Base-by-base conservation (phyloP, 2,113 vertebrate species). In the Argyrosomus japonicus region DNA sequence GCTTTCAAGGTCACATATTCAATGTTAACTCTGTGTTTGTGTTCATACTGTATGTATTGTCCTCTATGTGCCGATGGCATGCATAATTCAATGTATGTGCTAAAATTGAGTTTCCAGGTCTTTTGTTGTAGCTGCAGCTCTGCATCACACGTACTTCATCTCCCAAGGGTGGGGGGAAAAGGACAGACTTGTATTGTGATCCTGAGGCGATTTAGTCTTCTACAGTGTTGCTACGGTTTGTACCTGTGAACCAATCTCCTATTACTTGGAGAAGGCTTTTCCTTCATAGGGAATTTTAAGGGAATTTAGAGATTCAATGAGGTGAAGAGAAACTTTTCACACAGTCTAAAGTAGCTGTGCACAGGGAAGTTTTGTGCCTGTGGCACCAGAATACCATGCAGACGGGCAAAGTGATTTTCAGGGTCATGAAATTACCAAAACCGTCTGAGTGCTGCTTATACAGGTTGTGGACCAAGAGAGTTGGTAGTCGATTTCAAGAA, bases 41-140 rank as follows among this genome's bases (percentile, higher is more conserved):
- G 15, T 64, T 40, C 62, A 27, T 36, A 54, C 29, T 60, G 68
- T 51, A 23, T 23, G 27, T 74, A 45, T 82, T 85, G 77, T 75
- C 69, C 51, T 50, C 75, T 71, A 6, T 82, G 78, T 71, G 48
- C 70, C 60, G 45, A 65, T 68, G 36, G 47, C 65, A 43, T 90
- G 56, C 72, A 81, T 87, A 81, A 81, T 85, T 82, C 61, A 77
- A 75, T 77, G 85, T 71, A 74, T 84, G 69, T 60, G 76, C 29
- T 87, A 69, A 90, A 90, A 89, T 72, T 71, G 58, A 75, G 83
- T 87, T 86, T 87, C 79, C 60, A 68, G 64, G 69, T 72, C 51
- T 81, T 40, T 88, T 85, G 75, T 82, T 87, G 67, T 18, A 11
- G 84, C 80, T n/a, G 56, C 54, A 43, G 56, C 56, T 40, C 29